These are phyloP conservation scores for Augochlorella aurata DNA, from an alignment of 2,888 invertebrate genomes.

Conservation along the genomic window DNA sequence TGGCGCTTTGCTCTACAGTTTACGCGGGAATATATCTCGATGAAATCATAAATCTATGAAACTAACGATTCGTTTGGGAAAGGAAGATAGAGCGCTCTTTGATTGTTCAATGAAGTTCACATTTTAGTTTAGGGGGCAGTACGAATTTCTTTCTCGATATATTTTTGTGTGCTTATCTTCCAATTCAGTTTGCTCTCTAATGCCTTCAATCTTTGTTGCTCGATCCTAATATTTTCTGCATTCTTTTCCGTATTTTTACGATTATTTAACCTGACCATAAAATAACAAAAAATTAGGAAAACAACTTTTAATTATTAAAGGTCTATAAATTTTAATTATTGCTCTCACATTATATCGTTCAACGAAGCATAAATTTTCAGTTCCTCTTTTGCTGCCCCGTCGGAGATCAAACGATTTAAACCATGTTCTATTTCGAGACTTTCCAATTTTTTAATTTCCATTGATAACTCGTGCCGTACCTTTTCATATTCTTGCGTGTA, in stretches of 20 bases:
- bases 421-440: neutral
- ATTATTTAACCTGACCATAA: neutral
- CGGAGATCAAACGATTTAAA: neutral
- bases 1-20: conserved; percentile 36
- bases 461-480: neutral
- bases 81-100: too few relatives aligned
- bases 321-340: neutral
- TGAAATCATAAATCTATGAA: neutral
- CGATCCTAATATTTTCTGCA: neutral
- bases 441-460: conserved; percentile 8
- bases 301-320: neutral
- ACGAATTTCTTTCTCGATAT: conserved; percentile 3
- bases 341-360: conserved; percentile 35
- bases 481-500: conserved; percentile 16
- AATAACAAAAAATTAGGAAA: neutral
- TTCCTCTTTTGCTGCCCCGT: conserved; percentile 9
- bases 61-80: neutral
- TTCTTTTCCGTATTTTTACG: conserved; percentile 2
- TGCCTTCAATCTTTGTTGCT: neutral
- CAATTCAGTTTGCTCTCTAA: conserved; percentile 29
- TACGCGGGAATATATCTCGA: conserved; percentile 53
- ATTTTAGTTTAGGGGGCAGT: neutral
- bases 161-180: conserved; percentile 2
- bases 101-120: neutral
- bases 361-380: conserved; percentile 14